phyloP scores from a whole-genome alignment of 2,888 invertebrate species.

The Sycophila texana region DNA sequence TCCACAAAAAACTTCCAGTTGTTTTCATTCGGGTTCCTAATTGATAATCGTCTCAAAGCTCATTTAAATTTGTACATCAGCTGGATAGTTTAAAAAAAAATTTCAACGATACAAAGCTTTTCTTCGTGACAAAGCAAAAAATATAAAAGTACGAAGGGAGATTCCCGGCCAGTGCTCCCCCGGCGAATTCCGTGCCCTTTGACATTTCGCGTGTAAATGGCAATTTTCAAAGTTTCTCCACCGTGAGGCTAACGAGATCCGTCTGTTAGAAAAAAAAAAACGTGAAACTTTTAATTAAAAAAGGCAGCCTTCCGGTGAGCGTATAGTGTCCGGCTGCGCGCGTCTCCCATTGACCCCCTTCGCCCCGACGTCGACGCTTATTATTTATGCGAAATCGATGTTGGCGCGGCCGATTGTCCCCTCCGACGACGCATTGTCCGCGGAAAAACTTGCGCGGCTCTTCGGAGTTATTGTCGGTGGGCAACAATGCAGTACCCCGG shows the following conservation, averaged over 20 bases:
- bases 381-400: conserved; percentile 45
- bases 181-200: conserved; percentile 21
- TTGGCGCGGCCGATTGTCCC: conserved; percentile 9
- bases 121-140: background rate
- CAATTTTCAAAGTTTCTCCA: conserved; percentile 47
- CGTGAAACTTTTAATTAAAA: conserved; percentile 54
- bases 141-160: background rate
- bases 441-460: no score
- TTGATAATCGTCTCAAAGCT: no score
- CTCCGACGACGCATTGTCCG: no score
- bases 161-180: background rate
- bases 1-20: no score
- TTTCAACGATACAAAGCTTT: no score
- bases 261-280: conserved; percentile 14
- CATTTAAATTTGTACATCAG: no score
- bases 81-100: no score
- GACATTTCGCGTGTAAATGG: conserved; percentile 44
- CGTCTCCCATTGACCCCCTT: conserved; percentile 6
- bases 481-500: background rate
- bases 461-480: no score
- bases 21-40: no score
- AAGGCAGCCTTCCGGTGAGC: conserved; percentile 1
- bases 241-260: conserved; percentile 30
- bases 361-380: conserved; percentile 16
- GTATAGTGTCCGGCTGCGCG: conserved; percentile 26